Base-by-base conservation (phyloP, 1,140 invertebrate species). In the Brachionus manjavacas region DNA sequence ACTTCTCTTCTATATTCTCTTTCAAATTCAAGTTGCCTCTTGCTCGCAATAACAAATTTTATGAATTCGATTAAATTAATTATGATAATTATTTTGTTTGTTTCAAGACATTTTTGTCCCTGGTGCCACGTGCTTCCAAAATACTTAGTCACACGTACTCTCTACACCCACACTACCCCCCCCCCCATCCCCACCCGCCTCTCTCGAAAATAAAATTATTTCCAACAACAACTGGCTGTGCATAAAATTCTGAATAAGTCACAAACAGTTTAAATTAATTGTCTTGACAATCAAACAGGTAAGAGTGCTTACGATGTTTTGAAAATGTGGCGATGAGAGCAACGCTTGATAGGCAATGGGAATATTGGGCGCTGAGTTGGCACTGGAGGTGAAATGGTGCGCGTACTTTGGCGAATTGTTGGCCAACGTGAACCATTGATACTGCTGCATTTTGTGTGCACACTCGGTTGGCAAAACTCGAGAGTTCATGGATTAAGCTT, bases 31-130 rank as follows among this genome's bases (percentile, higher is more conserved):
- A 68, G 28, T 66, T 66, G 60, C 66, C 66, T 68, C 66, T 68
- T 68, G 25, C 66, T 68, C 66, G 66, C 66, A 68, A 68, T 39
- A 68, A 68, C 25, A 68, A 68, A 31, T 31, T 31, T 31, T 14
- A 68, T 68, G 66, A 68, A 68, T 68, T 68, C 31, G 66, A 68
- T 68, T 68, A 68, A 68, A 68, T 68, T 68, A 28, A 68, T 68
- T 68, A 68, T 68, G 66, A 68, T 68, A 68, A 68, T 68, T 68
- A n/a, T 31, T 68, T n/a, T 68, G 6, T 68, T 68, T n/a, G n/a
- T n/a, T 25, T 12, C 9, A 14, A 31, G 25, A 31, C 25, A 31
- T 68, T 39, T 68, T n/a, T 68, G 12, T 68, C 23, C 31, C 66
- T 68, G 25, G 25, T 39, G 66, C 66, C 66, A 31, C 66, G 31